phyloP scores from a whole-genome alignment of 2,888 invertebrate species.

The Rhopalosiphum nymphaeae region DNA sequence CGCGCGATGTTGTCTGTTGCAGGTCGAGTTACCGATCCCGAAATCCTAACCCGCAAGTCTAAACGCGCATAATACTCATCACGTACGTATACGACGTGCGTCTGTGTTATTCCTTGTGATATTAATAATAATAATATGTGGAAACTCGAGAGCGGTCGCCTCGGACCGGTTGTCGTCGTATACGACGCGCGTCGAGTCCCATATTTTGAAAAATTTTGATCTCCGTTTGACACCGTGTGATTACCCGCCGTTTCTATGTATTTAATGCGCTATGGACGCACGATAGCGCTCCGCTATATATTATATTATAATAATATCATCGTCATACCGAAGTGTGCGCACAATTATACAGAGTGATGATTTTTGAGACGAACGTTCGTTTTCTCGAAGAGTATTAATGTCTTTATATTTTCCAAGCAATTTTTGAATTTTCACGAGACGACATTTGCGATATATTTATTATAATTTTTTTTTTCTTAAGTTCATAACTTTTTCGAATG shows the following conservation, averaged over 20 bases:
- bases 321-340: background rate
- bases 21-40: too few species aligned
- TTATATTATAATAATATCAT: background rate
- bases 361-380: background rate
- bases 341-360: background rate
- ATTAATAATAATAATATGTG: too few species aligned
- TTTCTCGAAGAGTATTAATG: background rate
- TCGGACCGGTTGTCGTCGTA: background rate
- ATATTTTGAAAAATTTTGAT: background rate
- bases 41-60: background rate
- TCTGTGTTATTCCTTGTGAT: too few species aligned
- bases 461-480: background rate
- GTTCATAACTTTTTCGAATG: background rate
- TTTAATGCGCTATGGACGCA: too few species aligned
- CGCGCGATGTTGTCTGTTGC: too few species aligned
- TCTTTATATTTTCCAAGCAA: background rate
- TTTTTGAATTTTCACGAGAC: background rate
- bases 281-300: background rate
- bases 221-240: background rate
- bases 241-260: background rate
- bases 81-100: too few species aligned
- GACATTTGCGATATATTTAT: background rate
- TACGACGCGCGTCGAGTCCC: background rate
- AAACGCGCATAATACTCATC: too few species aligned
- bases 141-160: background rate